phyloP scores from a whole-genome alignment of 2,113 vertebrate genomes.

The Epinephelus moara region DNA sequence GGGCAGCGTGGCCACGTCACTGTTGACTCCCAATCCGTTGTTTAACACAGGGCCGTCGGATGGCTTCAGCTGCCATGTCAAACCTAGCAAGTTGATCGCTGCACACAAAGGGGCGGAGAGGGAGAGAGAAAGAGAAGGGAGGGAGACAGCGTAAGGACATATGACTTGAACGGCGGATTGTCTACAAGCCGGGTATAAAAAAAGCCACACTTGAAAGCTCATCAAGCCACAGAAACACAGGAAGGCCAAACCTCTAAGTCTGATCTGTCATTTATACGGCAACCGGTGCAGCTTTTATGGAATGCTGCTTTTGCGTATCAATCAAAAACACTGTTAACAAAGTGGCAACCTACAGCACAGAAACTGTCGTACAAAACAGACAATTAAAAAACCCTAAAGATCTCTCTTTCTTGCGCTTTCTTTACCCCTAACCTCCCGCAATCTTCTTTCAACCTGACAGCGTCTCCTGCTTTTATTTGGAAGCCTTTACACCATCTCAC shows the following conservation, averaged over 20 bases:
- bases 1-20: slow-evolving; percentile 93
- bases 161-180: slow-evolving; percentile 28
- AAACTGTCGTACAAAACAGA: slow-evolving; percentile 39
- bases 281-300: slow-evolving; percentile 24
- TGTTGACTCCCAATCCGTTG: slow-evolving; percentile 93
- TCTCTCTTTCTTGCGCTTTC: slow-evolving; percentile 3
- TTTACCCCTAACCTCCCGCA: slow-evolving; percentile 50
- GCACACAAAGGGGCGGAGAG: slow-evolving; percentile 76
- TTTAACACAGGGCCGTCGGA: slow-evolving; percentile 94
- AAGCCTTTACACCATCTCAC: slow-evolving; percentile 60
- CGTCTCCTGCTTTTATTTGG: slow-evolving; percentile 60
- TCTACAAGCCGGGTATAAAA: slow-evolving; percentile 8
- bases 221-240: slow-evolving; percentile 40
- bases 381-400: slow-evolving; percentile 61
- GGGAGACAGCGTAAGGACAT: slow-evolving; percentile 14
- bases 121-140: slow-evolving; percentile 54
- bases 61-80: slow-evolving; percentile 97
- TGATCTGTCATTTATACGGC: slow-evolving; percentile 47
- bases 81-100: slow-evolving; percentile 98
- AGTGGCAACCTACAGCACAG: slow-evolving; percentile 29
- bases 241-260: slow-evolving; percentile 24
- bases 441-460: slow-evolving; percentile 56
- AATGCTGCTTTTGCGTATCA: slow-evolving; percentile 27
- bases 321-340: slow-evolving; percentile 34
- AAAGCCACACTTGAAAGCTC: slow-evolving; percentile 55